A percentile compares a stretch with the other conserved stretches of the same genome.
Evolutionary conservation across 2,888 invertebrate species (phyloP).

Genomic region (Lasius fuliginosus): DNA sequence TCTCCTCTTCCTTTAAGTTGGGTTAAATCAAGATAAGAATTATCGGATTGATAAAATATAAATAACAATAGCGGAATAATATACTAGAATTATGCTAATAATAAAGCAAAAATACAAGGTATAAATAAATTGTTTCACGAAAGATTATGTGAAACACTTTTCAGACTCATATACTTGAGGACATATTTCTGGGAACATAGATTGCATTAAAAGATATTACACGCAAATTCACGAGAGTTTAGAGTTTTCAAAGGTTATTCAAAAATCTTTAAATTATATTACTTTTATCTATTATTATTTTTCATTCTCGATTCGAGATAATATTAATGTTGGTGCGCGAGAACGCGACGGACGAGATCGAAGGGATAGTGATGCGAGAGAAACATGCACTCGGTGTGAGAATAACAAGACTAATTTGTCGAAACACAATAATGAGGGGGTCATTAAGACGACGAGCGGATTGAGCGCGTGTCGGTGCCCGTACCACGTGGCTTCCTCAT

Average conservation of each 20-base stretch:
- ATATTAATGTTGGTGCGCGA: constrained; percentile 10
- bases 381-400: neutral
- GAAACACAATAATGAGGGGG: constrained; percentile 84
- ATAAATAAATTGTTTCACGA: neutral
- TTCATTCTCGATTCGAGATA: neutral
- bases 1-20: neutral
- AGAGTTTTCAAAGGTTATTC: neutral
- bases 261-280: too few species aligned
- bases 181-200: too few species aligned
- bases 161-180: neutral
- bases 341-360: constrained; percentile 34
- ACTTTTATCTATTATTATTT: neutral
- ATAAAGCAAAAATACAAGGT: neutral
- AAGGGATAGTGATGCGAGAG: constrained; percentile 20
- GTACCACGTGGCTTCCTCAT: constrained; percentile 64
- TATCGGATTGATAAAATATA: neutral
- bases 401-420: constrained; percentile 81
- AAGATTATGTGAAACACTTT: neutral
- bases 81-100: neutral
- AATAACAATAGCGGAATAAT: neutral
- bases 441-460: constrained; percentile 77
- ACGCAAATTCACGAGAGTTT: neutral
- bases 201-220: neutral
- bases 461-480: constrained; percentile 73
- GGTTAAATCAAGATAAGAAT: neutral